Evolutionary conservation across 2,113 vertebrate genomes (phyloP).

Genomic region (Himantopus leucocephalus): DNA sequence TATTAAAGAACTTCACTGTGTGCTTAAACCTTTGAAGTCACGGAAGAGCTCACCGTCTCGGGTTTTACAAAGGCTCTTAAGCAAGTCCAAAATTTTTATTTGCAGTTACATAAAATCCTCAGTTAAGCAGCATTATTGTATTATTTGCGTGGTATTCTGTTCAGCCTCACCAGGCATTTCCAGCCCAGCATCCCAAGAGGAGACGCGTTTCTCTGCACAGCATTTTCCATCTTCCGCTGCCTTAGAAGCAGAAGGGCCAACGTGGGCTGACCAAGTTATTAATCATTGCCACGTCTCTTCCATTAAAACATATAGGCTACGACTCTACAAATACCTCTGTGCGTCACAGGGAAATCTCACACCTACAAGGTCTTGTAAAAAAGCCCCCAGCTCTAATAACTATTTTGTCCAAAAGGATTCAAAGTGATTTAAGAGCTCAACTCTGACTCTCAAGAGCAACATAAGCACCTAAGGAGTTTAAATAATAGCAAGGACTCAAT

Average conservation of each 20-base stretch:
- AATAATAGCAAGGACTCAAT: background rate
- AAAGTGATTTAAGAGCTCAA: conserved; percentile 42
- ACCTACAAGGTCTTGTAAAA: background rate
- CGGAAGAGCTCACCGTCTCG: accelerated
- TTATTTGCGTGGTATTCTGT: accelerated
- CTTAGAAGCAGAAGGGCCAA: background rate
- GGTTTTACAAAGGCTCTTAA: background rate
- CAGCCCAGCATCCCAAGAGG: background rate
- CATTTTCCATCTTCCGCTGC: background rate
- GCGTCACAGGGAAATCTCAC: conserved; percentile 3
- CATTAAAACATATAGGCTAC: background rate
- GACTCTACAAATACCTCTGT: background rate
- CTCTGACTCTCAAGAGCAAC: conserved; percentile 32
- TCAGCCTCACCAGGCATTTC: background rate
- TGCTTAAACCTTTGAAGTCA: background rate
- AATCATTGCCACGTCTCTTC: conserved; percentile 21
- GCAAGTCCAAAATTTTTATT: background rate
- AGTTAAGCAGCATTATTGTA: background rate
- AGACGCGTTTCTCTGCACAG: background rate
- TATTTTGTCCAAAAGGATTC: conserved; percentile 25
- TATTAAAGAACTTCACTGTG: background rate
- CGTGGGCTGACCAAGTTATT: background rate
- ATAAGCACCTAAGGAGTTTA: conserved; percentile 37
- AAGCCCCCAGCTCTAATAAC: conserved; percentile 10
- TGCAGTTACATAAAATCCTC: background rate